These are phyloP conservation scores for Oophaga sylvatica DNA, from an alignment of 2,797 vertebrate species.

Conservation along the genomic window DNA sequence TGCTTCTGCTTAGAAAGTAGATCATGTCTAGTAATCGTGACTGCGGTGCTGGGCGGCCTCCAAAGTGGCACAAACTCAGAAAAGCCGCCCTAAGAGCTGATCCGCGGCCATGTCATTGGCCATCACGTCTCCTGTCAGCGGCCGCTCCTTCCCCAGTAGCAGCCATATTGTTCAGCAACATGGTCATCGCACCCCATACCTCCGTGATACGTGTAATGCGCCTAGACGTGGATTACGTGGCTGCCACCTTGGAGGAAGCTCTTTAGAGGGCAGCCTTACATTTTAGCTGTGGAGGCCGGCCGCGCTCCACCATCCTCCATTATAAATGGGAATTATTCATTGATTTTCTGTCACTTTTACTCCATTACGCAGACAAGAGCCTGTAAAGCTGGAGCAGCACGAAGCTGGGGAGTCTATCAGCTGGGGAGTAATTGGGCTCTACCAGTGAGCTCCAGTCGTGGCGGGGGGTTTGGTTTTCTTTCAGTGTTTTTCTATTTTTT, in stretches of 20 bases:
- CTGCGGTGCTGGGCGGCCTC: too few species aligned
- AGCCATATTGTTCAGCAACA: too few species aligned
- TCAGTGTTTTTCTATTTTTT: neutral
- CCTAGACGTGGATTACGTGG: neutral
- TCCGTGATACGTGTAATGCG: too few species aligned
- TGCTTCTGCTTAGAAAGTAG: neutral
- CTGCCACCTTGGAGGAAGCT: constrained; percentile 8
- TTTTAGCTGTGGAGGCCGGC: constrained; percentile 25
- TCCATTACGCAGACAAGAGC: constrained; percentile 64
- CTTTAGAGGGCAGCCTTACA: neutral
- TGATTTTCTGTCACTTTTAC: constrained; percentile 66
- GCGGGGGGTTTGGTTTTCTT: neutral
- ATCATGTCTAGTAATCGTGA: neutral
- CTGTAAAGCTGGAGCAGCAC: constrained; percentile 40
- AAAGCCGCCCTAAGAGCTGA: too few species aligned
- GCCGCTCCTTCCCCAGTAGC: too few species aligned
- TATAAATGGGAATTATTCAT: constrained; percentile 64
- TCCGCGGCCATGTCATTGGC: too few species aligned
- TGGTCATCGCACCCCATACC: too few species aligned
- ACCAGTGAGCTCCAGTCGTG: neutral
- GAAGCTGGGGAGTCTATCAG: constrained; percentile 33
- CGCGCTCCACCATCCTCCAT: constrained; percentile 34
- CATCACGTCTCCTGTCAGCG: too few species aligned
- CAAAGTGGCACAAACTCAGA: too few species aligned
- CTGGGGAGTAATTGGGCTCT: neutral